Conservation (phyloP, 2,888 invertebrate species). For the Drosophila kanekoi region DNA sequence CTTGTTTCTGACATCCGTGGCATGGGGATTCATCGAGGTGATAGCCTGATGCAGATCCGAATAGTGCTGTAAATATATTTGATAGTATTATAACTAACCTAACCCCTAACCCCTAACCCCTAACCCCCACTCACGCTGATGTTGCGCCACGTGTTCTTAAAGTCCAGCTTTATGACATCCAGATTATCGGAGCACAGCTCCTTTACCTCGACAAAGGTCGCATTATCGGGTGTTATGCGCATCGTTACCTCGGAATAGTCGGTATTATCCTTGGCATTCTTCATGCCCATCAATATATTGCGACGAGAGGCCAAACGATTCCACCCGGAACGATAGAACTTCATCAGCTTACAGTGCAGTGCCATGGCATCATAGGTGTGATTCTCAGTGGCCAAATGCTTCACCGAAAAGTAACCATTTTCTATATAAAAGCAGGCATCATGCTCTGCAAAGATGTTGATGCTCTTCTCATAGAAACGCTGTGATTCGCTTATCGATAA, state of each 20-base stretch:
- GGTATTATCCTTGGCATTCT: slow-evolving; percentile 56
- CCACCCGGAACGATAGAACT: slow-evolving; percentile 78
- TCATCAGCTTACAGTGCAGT: slow-evolving; percentile 72
- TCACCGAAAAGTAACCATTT: slow-evolving; percentile 78
- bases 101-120: too few relatives aligned
- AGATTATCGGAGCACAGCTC: slow-evolving; percentile 79
- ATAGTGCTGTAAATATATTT: slow-evolving; percentile 55
- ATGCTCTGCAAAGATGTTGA: slow-evolving; percentile 82
- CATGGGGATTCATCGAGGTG: slow-evolving; percentile 61
- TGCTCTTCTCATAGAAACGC: slow-evolving; percentile 68
- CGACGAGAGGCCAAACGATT: slow-evolving; percentile 81
- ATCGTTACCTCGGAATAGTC: slow-evolving; percentile 64
- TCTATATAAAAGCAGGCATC: slow-evolving; percentile 82
- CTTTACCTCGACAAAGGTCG: slow-evolving; percentile 76
- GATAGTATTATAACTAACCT: too few relatives aligned
- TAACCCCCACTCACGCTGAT: slow-evolving; percentile 62
- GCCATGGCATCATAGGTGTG: slow-evolving; percentile 81
- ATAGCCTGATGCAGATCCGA: slow-evolving; percentile 81
- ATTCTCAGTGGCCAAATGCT: slow-evolving; percentile 77
- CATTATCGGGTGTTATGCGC: slow-evolving; percentile 78
- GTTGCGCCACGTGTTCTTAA: slow-evolving; percentile 80
- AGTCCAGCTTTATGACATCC: slow-evolving; percentile 69
- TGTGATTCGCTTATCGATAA: slow-evolving; percentile 21
- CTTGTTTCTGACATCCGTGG: slow-evolving; percentile 59
- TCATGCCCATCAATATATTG: slow-evolving; percentile 73